A percentile compares a stretch with the other conserved stretches of the same genome.
Evolutionary conservation across 2,113 vertebrate genomes (phyloP).

Genomic region (Esox niger): DNA sequence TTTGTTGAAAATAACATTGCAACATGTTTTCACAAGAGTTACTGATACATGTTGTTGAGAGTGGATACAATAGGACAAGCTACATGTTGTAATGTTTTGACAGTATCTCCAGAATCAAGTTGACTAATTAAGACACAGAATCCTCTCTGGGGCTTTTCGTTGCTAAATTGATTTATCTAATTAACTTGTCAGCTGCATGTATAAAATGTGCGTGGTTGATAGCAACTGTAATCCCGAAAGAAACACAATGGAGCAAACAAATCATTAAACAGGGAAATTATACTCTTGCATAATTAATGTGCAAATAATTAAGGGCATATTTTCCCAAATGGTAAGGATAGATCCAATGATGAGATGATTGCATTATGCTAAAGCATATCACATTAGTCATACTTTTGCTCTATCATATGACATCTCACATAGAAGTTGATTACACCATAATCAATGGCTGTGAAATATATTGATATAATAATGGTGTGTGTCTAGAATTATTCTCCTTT

Average conservation of each 20-base stretch:
- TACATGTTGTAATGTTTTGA: constrained; percentile 11
- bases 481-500: neutral
- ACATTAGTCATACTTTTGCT: neutral
- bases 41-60: no score
- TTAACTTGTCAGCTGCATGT: constrained; percentile 69
- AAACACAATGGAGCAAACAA: constrained; percentile 71
- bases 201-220: constrained; percentile 29
- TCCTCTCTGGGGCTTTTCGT: constrained; percentile 48
- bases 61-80: neutral
- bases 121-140: constrained; percentile 43
- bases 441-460: neutral
- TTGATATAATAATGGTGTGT: neutral
- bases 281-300: constrained; percentile 70
- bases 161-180: constrained; percentile 71
- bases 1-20: no score
- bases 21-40: no score
- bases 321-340: constrained; percentile 43
- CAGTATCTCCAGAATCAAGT: constrained; percentile 38
- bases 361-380: constrained; percentile 1
- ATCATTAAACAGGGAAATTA: constrained; percentile 72
- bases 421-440: neutral
- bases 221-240: constrained; percentile 42
- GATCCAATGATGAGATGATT: neutral
- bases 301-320: constrained; percentile 66
- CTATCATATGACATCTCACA: neutral